Conservation (phyloP, 2,113 vertebrate species). For the Aldabrachelys gigantea region DNA sequence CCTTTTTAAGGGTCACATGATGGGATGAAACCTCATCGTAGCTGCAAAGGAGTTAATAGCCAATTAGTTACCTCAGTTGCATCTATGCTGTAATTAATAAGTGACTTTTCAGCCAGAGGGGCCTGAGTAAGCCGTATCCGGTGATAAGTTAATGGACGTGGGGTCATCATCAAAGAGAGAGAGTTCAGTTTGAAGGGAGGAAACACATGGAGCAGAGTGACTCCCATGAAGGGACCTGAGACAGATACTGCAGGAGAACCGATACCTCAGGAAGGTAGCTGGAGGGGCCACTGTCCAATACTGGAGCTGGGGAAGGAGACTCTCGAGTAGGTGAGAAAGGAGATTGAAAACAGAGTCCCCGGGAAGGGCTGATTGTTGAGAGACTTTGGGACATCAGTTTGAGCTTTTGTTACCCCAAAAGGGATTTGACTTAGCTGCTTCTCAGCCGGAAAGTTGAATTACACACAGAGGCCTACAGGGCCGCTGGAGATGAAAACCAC, state of each 20-base stretch:
- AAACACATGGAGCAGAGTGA: neutral
- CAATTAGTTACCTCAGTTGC: neutral
- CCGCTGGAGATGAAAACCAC: neutral
- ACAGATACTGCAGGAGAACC: neutral
- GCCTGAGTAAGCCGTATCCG: no score
- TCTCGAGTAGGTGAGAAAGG: neutral
- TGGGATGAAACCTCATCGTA: neutral
- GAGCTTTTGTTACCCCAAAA: no score
- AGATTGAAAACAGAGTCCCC: neutral
- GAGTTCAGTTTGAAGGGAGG: neutral
- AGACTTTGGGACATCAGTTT: no score
- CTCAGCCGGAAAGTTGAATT: neutral
- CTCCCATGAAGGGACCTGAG: neutral
- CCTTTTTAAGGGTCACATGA: neutral
- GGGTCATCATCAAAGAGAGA: neutral
- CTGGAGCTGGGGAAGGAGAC: neutral
- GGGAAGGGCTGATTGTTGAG: no score
- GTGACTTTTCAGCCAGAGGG: neutral
- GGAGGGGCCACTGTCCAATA: neutral
- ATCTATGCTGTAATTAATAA: neutral
- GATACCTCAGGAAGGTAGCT: neutral
- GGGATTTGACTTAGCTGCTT: neutral
- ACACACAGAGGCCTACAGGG: neutral
- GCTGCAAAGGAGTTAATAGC: neutral
- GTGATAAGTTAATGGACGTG: neutral